phyloP scores from a whole-genome alignment of 2,888 invertebrate species.

The Mamestra brassicae region DNA sequence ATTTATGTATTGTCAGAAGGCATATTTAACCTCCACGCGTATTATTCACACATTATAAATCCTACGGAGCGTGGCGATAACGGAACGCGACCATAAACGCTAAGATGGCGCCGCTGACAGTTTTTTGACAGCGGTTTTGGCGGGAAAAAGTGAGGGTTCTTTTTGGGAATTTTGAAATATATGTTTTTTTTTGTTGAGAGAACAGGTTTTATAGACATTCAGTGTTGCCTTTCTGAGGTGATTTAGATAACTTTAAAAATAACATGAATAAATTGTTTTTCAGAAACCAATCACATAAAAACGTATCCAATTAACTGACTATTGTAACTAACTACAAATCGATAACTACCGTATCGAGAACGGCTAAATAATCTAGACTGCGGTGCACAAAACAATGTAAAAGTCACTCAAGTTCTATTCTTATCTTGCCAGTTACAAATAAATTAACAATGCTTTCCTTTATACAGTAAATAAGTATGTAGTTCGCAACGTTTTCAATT shows the following conservation, averaged over 20 bases:
- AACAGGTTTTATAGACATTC: not conserved
- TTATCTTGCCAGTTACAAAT: constrained; percentile 50
- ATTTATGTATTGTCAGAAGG: constrained; percentile 88
- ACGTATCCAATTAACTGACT: not conserved
- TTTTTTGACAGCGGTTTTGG: constrained; percentile 84
- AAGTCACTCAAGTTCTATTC: constrained; percentile 41
- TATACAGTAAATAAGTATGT: constrained; percentile 50
- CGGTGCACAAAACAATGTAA: constrained; percentile 34
- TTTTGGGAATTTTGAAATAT: constrained; percentile 49
- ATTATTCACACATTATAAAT: constrained; percentile 91
- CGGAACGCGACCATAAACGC: constrained; percentile 79
- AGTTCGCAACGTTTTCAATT: constrained; percentile 62
- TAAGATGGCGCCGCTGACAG: constrained; percentile 84
- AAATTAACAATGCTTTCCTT: constrained; percentile 57
- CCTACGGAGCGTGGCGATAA: constrained; percentile 86
- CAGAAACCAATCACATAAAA: constrained; percentile 4
- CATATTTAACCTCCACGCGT: constrained; percentile 85
- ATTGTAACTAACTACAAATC: not conserved
- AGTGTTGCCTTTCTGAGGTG: not conserved
- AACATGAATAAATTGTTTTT: not conserved
- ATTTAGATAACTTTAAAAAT: not conserved
- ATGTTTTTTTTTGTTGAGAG: constrained; percentile 4
- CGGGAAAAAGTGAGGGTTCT: constrained; percentile 71
- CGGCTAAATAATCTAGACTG: constrained; percentile 17
- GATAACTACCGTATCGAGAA: constrained; percentile 1